These are phyloP conservation scores for Ceyx melanurus DNA, from an alignment of 2,113 vertebrate genomes.

Conservation along the genomic window DNA sequence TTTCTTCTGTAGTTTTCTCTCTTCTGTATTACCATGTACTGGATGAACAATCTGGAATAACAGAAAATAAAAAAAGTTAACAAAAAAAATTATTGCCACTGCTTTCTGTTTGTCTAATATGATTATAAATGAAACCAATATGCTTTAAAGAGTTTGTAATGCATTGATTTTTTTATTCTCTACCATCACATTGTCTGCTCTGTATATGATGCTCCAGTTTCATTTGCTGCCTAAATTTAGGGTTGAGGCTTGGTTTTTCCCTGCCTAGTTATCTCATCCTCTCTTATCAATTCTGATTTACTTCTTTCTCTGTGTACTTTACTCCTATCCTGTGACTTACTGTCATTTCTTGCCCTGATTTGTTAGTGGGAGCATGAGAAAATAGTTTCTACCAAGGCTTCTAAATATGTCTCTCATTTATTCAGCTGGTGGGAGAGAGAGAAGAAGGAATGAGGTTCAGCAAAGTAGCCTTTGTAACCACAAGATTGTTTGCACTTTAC, in stretches of 20 bases:
- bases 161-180: background rate
- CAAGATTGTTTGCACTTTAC: constrained; percentile 57
- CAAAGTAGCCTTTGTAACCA: constrained; percentile 58
- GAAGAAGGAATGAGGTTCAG: constrained; percentile 51
- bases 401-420: constrained; percentile 67
- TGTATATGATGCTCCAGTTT: background rate
- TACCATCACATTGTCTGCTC: background rate
- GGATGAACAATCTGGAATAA: background rate
- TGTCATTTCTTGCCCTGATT: constrained; percentile 38
- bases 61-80: background rate
- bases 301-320: constrained; percentile 23
- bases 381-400: constrained; percentile 47
- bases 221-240: background rate
- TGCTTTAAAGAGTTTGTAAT: background rate
- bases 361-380: constrained; percentile 61
- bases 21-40: background rate
- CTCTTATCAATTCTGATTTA: constrained; percentile 7
- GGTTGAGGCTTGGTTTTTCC: background rate
- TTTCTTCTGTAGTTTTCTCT: background rate
- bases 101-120: background rate
- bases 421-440: constrained; percentile 57
- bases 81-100: background rate
- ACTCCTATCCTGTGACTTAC: constrained; percentile 24
- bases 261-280: background rate
- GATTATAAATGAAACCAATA: background rate